Evolutionary conservation across 2,888 invertebrate species (phyloP).

Genomic region (Gisinianus flammeolus): DNA sequence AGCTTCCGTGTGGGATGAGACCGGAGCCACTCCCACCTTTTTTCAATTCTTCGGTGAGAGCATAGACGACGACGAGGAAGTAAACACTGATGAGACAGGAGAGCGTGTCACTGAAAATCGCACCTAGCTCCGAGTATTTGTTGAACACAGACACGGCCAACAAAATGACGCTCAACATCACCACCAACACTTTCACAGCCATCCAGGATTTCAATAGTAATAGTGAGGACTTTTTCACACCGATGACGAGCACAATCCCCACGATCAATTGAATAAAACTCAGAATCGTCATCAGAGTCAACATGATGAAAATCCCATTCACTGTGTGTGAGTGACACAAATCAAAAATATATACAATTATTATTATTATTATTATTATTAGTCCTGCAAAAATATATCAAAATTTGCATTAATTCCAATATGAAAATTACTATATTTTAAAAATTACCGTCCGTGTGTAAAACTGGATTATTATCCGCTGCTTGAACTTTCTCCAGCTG

Average conservation of each 20-base stretch:
- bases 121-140: neutral
- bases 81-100: constrained; percentile 17
- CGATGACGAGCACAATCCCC: constrained; percentile 25
- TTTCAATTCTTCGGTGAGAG: constrained; percentile 21
- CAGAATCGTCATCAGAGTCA: constrained; percentile 12
- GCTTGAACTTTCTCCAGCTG: neutral
- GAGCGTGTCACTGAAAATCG: neutral
- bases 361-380: neutral
- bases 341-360: neutral
- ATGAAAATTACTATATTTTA: neutral
- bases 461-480: neutral
- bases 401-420: too few species aligned
- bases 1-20: neutral
- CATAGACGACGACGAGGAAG: constrained; percentile 20
- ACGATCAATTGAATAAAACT: constrained; percentile 17
- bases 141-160: neutral
- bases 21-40: constrained; percentile 15
- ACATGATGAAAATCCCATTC: constrained; percentile 16
- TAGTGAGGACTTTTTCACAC: constrained; percentile 27
- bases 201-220: constrained; percentile 13
- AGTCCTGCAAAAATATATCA: too few species aligned
- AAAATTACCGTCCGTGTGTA: neutral
- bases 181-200: constrained; percentile 10
- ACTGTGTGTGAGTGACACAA: constrained; percentile 6
- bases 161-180: constrained; percentile 2